Percentiles rank a stretch among this genome's conserved stretches.
Evolutionary conservation across 2,113 vertebrate species (phyloP).

Genomic region (Alligator mississippiensis): DNA sequence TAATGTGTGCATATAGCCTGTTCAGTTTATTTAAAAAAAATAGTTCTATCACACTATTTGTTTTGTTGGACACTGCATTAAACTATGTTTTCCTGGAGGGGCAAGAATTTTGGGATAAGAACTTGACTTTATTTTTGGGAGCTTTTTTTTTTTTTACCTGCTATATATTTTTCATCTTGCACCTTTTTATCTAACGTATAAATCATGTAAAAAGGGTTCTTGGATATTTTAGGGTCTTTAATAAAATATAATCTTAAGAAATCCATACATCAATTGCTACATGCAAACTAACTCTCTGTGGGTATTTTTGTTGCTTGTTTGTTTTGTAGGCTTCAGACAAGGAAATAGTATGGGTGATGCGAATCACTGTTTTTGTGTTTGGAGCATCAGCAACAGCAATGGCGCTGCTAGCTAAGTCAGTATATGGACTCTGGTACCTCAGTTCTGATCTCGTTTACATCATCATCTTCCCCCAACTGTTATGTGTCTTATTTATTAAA

Average conservation of each 20-base stretch:
- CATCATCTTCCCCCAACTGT: slow-evolving; percentile 96
- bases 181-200: background rate
- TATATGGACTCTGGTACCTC: slow-evolving; percentile 98
- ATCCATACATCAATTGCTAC: background rate
- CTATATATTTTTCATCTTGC: background rate
- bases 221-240: background rate
- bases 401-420: slow-evolving; percentile 92
- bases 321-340: slow-evolving; percentile 90
- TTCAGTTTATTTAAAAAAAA: no score
- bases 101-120: no score
- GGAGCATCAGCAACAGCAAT: slow-evolving; percentile 94
- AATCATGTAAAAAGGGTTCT: background rate
- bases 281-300: background rate
- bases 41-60: no score
- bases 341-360: slow-evolving; percentile 97
- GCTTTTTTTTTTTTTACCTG: no score
- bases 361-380: slow-evolving; percentile 92
- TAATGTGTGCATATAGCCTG: no score
- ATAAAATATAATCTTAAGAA: background rate
- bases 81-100: no score
- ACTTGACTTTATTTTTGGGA: no score
- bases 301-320: slow-evolving; percentile 25
- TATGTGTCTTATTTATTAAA: slow-evolving; percentile 95
- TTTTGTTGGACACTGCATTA: no score
- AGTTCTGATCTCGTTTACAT: slow-evolving; percentile 98